Evolutionary conservation across 92 coral and sea anemone species (phyloP), one percentile per base, ranked within the genome.

Genomic region (Phenganax stokvisi): DNA sequence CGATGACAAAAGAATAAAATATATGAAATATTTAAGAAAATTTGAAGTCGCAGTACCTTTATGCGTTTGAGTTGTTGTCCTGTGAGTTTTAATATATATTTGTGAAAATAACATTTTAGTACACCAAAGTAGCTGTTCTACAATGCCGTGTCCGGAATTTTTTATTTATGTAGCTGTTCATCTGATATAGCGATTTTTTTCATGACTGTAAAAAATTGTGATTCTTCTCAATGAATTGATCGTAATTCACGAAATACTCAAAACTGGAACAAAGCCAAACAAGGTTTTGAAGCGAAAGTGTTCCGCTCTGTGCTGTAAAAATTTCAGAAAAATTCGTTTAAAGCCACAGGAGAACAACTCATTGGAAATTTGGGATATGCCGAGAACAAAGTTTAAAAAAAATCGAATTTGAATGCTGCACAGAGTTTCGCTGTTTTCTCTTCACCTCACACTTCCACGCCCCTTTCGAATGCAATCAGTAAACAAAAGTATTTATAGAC

Each of bases 11-110:
- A 58, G 12, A 58, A 6, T 11, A 58, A 11, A 6, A 58, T 58
- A 11, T 58, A 3, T 3, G 15, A 58, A 58, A 11, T 58, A 58
- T 58, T 0, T 0, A 58, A 4, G 63, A 58, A 10, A 58, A 62
- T 62, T 62, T 62, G 68, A 62, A 62, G 0, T 62, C 68, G 68
- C 68, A 37, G 68, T 62, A 62, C 29, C 68, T 9, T 62, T 62
- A 10, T 37, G 68, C 68, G 68, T 62, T 62, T n/a, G 68, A 62
- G 68, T 62, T 62, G 68, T 62, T 62, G 2, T 62, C 68, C 68
- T 4, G 68, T 37, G 2, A 62, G 68, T 62, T 62, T 62, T 62
- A 25, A 62, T 9, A 62, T 62, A 62, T 62, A 0, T 62, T 62
- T 62, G 29, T 62, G 68, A 62, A 62, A 62, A 12, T 20, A 20